Percentiles rank a stretch among this genome's conserved stretches.
These are phyloP conservation scores for Cheirogaleus medius DNA, from an alignment of 2,113 vertebrate genomes.

Conservation along the genomic window DNA sequence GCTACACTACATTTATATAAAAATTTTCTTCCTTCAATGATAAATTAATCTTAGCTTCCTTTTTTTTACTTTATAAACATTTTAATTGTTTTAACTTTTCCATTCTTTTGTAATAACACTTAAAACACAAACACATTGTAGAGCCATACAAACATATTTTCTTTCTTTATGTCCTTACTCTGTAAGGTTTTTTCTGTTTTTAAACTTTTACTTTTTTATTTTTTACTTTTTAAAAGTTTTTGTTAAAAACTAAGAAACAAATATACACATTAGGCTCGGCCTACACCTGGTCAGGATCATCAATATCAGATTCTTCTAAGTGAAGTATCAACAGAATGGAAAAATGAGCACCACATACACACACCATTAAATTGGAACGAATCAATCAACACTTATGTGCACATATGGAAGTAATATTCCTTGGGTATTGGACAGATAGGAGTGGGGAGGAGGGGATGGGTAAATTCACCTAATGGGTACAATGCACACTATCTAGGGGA, in stretches of 20 bases:
- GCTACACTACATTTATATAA: neutral
- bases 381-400: no score
- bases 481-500: no score
- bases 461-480: no score
- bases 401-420: no score
- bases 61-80: neutral
- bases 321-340: no score
- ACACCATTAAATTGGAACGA: no score
- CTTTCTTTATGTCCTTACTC: neutral
- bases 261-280: neutral
- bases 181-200: neutral
- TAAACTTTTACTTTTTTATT: neutral
- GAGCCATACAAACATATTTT: neutral
- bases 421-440: no score
- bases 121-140: neutral
- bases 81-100: neutral
- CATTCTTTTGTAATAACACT: neutral
- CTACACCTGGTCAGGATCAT: neutral
- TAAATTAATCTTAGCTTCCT: neutral
- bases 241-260: neutral
- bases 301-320: neutral
- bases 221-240: neutral
- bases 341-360: no score
- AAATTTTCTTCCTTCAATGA: neutral
- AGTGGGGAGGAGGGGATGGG: no score